A percentile compares a stretch with the other conserved stretches of the same genome.
Conservation (phyloP, 1,140 invertebrate genomes). For the Pararge aegeria region DNA sequence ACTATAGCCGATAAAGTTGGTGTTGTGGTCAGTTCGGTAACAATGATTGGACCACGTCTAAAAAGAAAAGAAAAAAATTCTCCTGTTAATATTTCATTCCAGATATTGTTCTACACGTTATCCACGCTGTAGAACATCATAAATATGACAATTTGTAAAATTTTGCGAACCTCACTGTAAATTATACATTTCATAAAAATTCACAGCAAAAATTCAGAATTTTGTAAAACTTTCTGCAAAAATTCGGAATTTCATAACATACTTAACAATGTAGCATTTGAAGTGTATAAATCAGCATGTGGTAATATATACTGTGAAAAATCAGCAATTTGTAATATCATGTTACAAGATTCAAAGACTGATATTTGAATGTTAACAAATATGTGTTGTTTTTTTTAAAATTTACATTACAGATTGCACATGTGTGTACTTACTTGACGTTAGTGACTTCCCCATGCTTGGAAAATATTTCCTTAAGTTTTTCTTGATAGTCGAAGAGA, state of each 20-base stretch:
- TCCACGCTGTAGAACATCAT: conserved; percentile 48
- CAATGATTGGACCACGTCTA: conserved; percentile 79
- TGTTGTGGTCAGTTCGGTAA: conserved; percentile 77
- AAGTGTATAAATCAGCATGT: not conserved
- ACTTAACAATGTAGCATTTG: not conserved
- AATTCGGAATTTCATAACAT: not conserved
- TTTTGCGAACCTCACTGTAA: not conserved
- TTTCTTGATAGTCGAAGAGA: conserved; percentile 73
- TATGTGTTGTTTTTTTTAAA: conserved; percentile 33
- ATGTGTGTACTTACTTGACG: conserved; percentile 61
- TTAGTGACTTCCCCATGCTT: conserved; percentile 68
- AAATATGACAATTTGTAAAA: conserved; percentile 7
- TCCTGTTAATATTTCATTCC: conserved; percentile 68
- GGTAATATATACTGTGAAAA: not conserved
- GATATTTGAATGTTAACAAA: conserved; percentile 77
- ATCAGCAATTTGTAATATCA: too few species aligned
- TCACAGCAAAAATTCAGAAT: not conserved
- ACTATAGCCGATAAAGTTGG: conserved; percentile 79
- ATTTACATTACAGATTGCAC: not conserved
- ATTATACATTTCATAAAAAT: not conserved
- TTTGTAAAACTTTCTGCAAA: not conserved
- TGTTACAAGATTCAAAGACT: conserved; percentile 45
- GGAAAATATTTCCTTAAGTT: conserved; percentile 72
- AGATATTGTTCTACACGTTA: conserved; percentile 42
- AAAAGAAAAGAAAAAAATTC: conserved; percentile 73